Conservation (phyloP, 2,113 vertebrate species). For the Campylomormyrus tamandua region DNA sequence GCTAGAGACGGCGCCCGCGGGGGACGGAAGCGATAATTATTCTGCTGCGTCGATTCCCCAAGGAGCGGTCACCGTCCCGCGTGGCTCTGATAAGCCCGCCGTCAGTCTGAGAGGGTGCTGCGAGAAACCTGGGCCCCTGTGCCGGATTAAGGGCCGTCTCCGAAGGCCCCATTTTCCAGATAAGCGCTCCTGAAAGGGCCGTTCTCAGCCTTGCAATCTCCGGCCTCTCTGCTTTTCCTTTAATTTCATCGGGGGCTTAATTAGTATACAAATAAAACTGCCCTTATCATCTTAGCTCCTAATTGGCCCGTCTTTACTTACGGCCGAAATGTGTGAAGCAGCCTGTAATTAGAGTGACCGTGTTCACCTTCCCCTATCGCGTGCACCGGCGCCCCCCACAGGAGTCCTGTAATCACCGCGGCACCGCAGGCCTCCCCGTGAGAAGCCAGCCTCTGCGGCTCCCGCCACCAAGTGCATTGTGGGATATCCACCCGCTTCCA, state of each 20-base stretch:
- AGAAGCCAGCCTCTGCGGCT: slow-evolving; percentile 73
- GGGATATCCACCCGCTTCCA: slow-evolving; percentile 73
- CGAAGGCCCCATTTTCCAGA: slow-evolving; percentile 95
- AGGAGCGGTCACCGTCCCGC: background rate
- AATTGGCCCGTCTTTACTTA: slow-evolving; percentile 98
- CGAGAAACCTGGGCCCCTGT: slow-evolving; percentile 63
- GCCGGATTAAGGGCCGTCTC: slow-evolving; percentile 93
- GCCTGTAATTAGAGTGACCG: slow-evolving; percentile 99
- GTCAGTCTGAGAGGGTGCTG: slow-evolving; percentile 50
- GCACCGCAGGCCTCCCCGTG: slow-evolving; percentile 76
- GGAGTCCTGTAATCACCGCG: slow-evolving; percentile 86
- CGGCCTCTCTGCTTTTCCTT: slow-evolving; percentile 84
- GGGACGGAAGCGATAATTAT: slow-evolving; percentile 55
- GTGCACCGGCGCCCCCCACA: slow-evolving; percentile 75
- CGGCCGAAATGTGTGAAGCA: slow-evolving; percentile 88
- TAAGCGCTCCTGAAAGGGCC: slow-evolving; percentile 97
- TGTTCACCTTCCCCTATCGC: slow-evolving; percentile 95
- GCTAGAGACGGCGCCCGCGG: background rate
- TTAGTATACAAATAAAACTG: slow-evolving; percentile 99
- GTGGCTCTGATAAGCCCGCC: background rate
- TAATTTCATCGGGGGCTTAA: slow-evolving; percentile 99
- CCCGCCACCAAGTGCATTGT: slow-evolving; percentile 80
- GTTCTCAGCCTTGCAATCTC: slow-evolving; percentile 98
- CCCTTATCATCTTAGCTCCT: slow-evolving; percentile 98
- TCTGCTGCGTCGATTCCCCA: background rate